Evolutionary conservation across 2,888 invertebrate genomes (phyloP), one percentile per base, ranked within the genome.

Genomic region (Parasteatoda lunata): DNA sequence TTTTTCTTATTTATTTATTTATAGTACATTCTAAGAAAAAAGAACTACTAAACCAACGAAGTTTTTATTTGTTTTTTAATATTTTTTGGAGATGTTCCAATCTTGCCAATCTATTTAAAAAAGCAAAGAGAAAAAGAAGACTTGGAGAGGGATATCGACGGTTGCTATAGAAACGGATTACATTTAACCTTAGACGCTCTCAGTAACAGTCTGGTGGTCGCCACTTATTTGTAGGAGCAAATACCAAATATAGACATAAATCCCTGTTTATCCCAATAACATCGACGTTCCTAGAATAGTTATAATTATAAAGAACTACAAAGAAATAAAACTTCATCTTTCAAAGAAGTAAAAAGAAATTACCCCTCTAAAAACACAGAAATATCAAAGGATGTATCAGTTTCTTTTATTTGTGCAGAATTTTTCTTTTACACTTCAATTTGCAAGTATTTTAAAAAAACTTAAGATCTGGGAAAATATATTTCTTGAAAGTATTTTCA

Each of bases 111-210:
- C 77, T 51, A 66, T 77, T 77, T 77, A 68, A 77, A 65, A 68
- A 45, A 45, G 9, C 13, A 7, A 30, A 73, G 54, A n/a, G 70
- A 49, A n/a, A 47, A 13, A 70, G 49, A 48, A 77, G n/a, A 65
- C 48, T 64, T 59, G 48, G n/a, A 66, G 68, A 68, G 68, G 54
- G 66, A 73, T 52, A 52, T 15, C 64, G 49, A 49, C 47, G 9
- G 83, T 83, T 75, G n/a, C 83, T 71, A 77, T 47, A 71, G 83
- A 5, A 52, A 83, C 83, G 52, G 15, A 52, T 83, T 68, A 77
- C 71, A 65, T 77, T 83, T 77, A 77, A 83, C 54, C 66, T 72
- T 72, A 77, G 77, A 54, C 15, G 64, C 52, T 47, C 54, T 51
- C 49, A 64, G 45, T 65, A 49, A 47, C 45, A 70, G 83, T 71